These are phyloP conservation scores for Liasis olivaceus DNA, from an alignment of 2,797 vertebrate genomes.

Conservation along the genomic window DNA sequence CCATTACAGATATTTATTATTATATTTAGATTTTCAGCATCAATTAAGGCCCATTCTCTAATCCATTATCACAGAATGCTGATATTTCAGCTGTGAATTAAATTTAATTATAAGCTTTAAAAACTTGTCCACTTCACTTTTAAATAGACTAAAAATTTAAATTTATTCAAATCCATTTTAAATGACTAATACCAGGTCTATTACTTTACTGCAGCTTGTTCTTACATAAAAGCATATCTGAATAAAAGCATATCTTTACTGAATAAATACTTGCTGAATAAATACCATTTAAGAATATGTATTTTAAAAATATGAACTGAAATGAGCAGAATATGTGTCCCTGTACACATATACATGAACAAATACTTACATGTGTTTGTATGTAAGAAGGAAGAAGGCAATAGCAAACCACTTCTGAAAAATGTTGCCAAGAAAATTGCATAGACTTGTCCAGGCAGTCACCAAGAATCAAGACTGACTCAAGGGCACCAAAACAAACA, in stretches of 20 bases:
- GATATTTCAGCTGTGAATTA: slow-evolving; percentile 18
- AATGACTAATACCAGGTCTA: slow-evolving; percentile 11
- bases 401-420: background rate
- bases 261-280: slow-evolving; percentile 23
- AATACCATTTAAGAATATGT: background rate
- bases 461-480: background rate
- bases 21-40: slow-evolving; percentile 15
- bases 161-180: slow-evolving; percentile 26
- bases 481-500: background rate
- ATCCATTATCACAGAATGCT: slow-evolving; percentile 21
- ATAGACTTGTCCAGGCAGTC: background rate
- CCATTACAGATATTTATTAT: slow-evolving; percentile 14
- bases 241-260: background rate
- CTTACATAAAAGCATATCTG: slow-evolving; percentile 9
- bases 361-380: background rate
- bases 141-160: slow-evolving; percentile 38
- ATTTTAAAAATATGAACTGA: slow-evolving; percentile 12
- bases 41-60: slow-evolving; percentile 1
- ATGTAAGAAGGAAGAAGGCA: background rate
- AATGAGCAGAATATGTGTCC: background rate
- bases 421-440: background rate
- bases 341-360: background rate
- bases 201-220: background rate
- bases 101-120: slow-evolving; percentile 39
- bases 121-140: background rate